phyloP scores from a whole-genome alignment of 2,888 invertebrate species.

The Trachelus stipa region DNA sequence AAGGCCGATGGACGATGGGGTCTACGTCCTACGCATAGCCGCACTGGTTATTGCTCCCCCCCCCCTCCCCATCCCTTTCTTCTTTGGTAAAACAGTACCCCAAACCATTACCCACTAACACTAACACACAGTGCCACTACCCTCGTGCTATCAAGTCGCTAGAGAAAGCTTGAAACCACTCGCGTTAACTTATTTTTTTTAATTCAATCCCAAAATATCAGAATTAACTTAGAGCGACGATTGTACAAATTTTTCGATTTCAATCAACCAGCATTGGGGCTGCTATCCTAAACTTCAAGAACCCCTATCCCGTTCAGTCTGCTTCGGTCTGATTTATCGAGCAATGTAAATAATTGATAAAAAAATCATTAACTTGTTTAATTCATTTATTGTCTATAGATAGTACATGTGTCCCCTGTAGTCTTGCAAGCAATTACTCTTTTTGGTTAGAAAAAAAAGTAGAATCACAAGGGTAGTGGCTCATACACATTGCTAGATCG shows the following conservation, averaged over 20 bases:
- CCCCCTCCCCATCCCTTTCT: conserved; percentile 17
- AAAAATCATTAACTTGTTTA: not conserved
- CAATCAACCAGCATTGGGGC: too few species aligned
- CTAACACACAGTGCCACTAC: not conserved
- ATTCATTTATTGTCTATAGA: not conserved
- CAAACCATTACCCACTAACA: not conserved
- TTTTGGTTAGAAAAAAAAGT: not conserved
- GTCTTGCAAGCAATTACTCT: not conserved
- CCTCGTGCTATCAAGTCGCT: not conserved
- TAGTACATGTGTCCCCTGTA: not conserved
- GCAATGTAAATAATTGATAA: not conserved
- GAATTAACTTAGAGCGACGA: not conserved
- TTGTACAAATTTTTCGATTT: not conserved
- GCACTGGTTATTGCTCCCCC: conserved; percentile 42
- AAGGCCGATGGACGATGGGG: conserved; percentile 29
- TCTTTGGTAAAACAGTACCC: conserved; percentile 32
- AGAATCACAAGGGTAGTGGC: not conserved
- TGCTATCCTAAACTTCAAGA: not conserved
- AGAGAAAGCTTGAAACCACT: not conserved
- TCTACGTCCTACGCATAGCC: conserved; percentile 37
- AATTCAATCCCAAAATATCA: not conserved
- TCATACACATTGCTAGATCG: not conserved
- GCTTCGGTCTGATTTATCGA: not conserved
- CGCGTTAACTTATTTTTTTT: not conserved
- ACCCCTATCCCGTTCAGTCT: not conserved